Conservation (phyloP, 2,797 vertebrate genomes). For the Notolepis coatsorum region DNA sequence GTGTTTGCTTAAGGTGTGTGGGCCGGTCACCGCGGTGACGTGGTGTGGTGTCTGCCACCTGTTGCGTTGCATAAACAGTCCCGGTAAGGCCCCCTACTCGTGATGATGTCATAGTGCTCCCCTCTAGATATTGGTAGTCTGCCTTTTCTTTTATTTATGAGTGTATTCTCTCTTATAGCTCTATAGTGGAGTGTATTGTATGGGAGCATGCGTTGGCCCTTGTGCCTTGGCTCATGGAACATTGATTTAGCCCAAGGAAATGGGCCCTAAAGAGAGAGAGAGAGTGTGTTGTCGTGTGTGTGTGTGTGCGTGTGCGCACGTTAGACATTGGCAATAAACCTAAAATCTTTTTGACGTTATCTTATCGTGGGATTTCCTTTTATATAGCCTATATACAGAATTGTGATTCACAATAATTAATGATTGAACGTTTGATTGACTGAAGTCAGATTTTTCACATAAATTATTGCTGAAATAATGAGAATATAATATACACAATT, state of each 20-base stretch:
- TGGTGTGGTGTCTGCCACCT: slow-evolving; percentile 18
- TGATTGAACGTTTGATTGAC: no score
- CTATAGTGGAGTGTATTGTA: slow-evolving; percentile 3
- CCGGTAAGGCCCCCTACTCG: no score
- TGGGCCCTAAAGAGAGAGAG: slow-evolving; percentile 1
- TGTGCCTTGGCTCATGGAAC: slow-evolving; percentile 34
- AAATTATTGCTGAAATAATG: no score
- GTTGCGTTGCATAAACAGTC: neutral
- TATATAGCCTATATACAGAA: no score
- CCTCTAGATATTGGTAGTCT: neutral
- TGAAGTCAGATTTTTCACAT: no score
- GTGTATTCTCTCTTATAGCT: slow-evolving; percentile 4
- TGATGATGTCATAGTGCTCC: neutral
- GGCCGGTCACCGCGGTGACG: neutral
- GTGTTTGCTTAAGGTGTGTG: slow-evolving; percentile 60
- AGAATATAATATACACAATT: no score
- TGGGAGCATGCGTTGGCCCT: slow-evolving; percentile 9
- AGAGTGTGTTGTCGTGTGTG: neutral
- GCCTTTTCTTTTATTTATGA: slow-evolving; percentile 30
- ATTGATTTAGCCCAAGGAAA: slow-evolving; percentile 41
- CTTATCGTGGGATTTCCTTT: no score
- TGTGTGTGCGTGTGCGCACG: neutral
- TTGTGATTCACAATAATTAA: no score
- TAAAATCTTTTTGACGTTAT: no score
- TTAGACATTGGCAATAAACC: no score